Evolutionary conservation across 2,888 invertebrate species (phyloP), one percentile per base, ranked within the genome.

Genomic region (Troilus luridus): DNA sequence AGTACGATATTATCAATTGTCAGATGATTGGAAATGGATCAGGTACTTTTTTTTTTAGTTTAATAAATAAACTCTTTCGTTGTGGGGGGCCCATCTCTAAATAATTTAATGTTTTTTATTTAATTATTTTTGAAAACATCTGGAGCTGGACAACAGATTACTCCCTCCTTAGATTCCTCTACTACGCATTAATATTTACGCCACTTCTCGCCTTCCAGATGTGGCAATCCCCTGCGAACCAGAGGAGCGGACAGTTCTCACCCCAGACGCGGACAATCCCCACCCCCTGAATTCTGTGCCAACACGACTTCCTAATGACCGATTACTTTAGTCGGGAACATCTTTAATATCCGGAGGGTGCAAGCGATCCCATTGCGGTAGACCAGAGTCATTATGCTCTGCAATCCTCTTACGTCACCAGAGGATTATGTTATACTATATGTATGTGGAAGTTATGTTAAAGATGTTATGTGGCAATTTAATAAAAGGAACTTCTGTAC

Each of bases 301-400:
- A 72, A 72, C 72, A 72, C 72, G 14, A 3, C 2, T 72, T 24
- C 72, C 72, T 72, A 72, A 72, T 72, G 72, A 72, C 72, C 72
- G 72, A 72, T 72, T 72, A 72, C 27, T 72, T 72, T 27, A 0
- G 72, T 27, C 72, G 72, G 72, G 72, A 72, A 72, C 72, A 72
- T 72, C 72, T 72, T 27, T 72, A 72, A 72, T 72, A 24, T 24
- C 27, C 27, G 24, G 5, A 12, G 72, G 24, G 14, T 27, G 6
- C 11, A n/a, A 27, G 14, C 24, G 27, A 72, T 27, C 27, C 12
- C 72, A 72, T 72, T 72, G 72, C 72, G 72, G 72, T 72, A 72
- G 24, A 72, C 72, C 72, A 67, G 62, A n/a, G 64, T 24, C 64
- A 72, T 72, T 72, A 72, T 14, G 2, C 27, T 0, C 72, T n/a